These are phyloP conservation scores for Pachyramphus minor DNA, from an alignment of 2,113 vertebrate genomes.

Conservation along the genomic window DNA sequence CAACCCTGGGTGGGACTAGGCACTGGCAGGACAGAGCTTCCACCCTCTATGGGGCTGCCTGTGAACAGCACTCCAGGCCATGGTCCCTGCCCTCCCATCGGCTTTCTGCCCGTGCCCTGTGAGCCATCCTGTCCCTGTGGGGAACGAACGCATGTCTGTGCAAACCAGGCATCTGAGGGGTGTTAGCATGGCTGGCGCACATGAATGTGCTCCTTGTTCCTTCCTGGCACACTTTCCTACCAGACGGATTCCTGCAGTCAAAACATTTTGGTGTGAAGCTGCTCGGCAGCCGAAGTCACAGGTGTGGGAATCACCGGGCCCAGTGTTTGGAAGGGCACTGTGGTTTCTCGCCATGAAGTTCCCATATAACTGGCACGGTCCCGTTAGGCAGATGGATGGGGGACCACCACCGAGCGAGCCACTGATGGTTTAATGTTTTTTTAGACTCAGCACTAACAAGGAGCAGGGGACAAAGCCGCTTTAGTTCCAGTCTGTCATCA, in stretches of 20 bases:
- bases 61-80: fast-evolving
- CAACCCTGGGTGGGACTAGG: not conserved
- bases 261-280: not conserved
- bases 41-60: not conserved
- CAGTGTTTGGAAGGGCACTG: not conserved
- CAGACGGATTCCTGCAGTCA: not conserved
- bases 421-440: not conserved
- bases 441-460: not conserved
- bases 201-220: constrained; percentile 7
- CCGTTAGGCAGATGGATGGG: not conserved
- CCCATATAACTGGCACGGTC: fast-evolving
- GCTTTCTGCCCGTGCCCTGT: fast-evolving
- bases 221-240: not conserved
- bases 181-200: not conserved
- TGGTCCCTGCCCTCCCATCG: not conserved
- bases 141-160: fast-evolving
- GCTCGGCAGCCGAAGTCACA: not conserved
- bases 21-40: not conserved
- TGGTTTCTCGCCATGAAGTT: not conserved
- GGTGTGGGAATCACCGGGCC: not conserved
- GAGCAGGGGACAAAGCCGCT: not conserved
- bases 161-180: not conserved
- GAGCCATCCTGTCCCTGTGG: not conserved
- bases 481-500: not conserved
- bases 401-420: not conserved